phyloP scores from a whole-genome alignment of 2,888 invertebrate genomes.

The Zhuqinia jingwanae region DNA sequence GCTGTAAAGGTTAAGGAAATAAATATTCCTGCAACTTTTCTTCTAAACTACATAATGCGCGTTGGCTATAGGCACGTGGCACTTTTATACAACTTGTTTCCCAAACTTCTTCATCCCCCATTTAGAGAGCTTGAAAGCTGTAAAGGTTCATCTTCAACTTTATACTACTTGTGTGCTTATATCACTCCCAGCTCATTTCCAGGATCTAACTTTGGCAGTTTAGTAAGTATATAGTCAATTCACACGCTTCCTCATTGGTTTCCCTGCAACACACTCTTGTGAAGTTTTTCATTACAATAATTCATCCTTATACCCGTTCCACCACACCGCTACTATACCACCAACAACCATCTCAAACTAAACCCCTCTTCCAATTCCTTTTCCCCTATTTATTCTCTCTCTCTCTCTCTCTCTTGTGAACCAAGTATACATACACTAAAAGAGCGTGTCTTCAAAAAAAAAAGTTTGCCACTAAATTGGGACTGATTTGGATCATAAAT shows the following conservation, averaged over 20 bases:
- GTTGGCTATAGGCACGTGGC: slow-evolving; percentile 63
- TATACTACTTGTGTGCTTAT: not conserved
- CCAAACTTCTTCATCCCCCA: slow-evolving; percentile 43
- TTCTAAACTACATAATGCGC: not conserved
- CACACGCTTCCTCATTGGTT: slow-evolving; percentile 47
- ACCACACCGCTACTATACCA: slow-evolving; percentile 1
- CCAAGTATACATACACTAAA: slow-evolving; percentile 53
- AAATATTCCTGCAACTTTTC: slow-evolving; percentile 37
- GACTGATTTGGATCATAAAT: slow-evolving; percentile 68
- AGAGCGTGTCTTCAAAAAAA: slow-evolving; percentile 44
- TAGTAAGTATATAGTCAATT: slow-evolving; percentile 6
- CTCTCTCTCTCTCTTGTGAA: not conserved
- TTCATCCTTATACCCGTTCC: slow-evolving; percentile 45
- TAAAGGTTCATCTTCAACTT: not conserved
- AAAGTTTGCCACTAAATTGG: slow-evolving; percentile 71
- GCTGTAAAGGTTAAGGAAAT: slow-evolving; percentile 27
- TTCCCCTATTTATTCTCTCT: no score
- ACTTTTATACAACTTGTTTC: slow-evolving; percentile 67
- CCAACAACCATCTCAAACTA: not conserved
- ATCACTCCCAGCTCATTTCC: slow-evolving; percentile 18
- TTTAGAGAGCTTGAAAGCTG: not conserved
- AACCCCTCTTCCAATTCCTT: slow-evolving; percentile 22
- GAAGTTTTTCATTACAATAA: slow-evolving; percentile 59
- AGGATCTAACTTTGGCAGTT: slow-evolving; percentile 35
- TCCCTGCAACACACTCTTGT: not conserved